Evolutionary conservation across 2,113 vertebrate genomes (phyloP).

Genomic region (Planiliza haematocheilus): DNA sequence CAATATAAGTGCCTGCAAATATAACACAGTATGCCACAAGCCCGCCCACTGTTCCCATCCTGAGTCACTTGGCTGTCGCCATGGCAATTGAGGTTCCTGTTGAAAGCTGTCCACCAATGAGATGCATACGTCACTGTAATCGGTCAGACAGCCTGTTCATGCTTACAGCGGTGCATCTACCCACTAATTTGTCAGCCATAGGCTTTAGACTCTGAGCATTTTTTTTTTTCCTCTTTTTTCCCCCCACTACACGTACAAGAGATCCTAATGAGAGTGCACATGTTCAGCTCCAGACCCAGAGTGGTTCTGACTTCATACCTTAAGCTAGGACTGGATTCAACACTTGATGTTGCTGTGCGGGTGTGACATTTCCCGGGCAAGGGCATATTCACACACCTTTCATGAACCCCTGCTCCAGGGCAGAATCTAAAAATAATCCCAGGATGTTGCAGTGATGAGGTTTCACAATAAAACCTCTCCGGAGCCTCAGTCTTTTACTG

Average conservation of each 20-base stretch:
- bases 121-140: conserved; percentile 54
- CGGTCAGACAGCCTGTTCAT: conserved; percentile 57
- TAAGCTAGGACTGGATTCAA: conserved; percentile 66
- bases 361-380: conserved; percentile 71
- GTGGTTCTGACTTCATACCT: conserved; percentile 69
- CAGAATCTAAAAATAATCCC: conserved; percentile 71
- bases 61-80: conserved; percentile 64
- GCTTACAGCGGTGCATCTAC: conserved; percentile 54
- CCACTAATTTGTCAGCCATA: conserved; percentile 65
- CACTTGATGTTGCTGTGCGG: conserved; percentile 55
- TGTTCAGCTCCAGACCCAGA: conserved; percentile 54
- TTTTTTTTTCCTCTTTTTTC: conserved; percentile 2
- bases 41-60: conserved; percentile 51
- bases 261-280: conserved; percentile 68
- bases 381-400: conserved; percentile 75
- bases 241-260: conserved; percentile 31
- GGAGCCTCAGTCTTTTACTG: conserved; percentile 57
- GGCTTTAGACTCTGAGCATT: conserved; percentile 36
- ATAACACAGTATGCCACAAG: conserved; percentile 59
- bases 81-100: conserved; percentile 69
- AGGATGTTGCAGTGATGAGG: conserved; percentile 58
- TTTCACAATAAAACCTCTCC: conserved; percentile 69
- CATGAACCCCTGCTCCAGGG: conserved; percentile 56
- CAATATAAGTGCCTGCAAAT: conserved; percentile 54
- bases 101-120: conserved; percentile 66